Conservation (phyloP, 1,140 invertebrate genomes). For the Brachionus rotundiformis region DNA sequence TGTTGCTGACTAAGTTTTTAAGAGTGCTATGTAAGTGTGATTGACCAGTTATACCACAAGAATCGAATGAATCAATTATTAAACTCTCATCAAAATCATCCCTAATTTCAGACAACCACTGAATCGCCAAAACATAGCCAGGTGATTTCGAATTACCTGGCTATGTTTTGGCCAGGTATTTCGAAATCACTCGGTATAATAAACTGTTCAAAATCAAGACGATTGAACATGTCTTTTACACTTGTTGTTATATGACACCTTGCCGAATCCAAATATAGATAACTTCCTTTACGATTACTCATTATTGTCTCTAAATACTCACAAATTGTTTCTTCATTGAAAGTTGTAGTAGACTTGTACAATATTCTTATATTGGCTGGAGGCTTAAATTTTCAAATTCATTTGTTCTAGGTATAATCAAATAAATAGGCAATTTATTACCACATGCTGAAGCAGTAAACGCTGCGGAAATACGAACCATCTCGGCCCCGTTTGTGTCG, state of each 20-base stretch:
- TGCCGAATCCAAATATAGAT: constrained; percentile 26
- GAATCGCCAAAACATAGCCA: constrained; percentile 32
- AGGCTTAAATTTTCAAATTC: neutral
- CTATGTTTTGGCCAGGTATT: constrained; percentile 3
- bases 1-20: neutral
- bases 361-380: constrained; percentile 17
- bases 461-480: neutral
- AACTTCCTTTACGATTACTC: constrained; percentile 33
- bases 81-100: neutral
- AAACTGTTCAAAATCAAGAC: constrained; percentile 1
- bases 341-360: constrained; percentile 7
- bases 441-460: constrained; percentile 2
- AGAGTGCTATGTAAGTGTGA: neutral
- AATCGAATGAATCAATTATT: neutral
- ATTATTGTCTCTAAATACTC: constrained; percentile 36
- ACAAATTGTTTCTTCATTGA: constrained; percentile 13
- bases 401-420: neutral
- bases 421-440: constrained; percentile 10
- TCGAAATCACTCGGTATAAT: neutral
- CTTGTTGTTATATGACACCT: constrained; percentile 16
- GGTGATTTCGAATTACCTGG: constrained; percentile 18
- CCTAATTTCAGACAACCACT: constrained; percentile 25
- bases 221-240: constrained; percentile 22
- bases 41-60: constrained; percentile 6
- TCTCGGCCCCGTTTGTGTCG: neutral